A percentile compares a stretch with the other conserved stretches of the same genome.
phyloP scores from a whole-genome alignment of 2,888 invertebrate species.

The Odontocolon sp. region DNA sequence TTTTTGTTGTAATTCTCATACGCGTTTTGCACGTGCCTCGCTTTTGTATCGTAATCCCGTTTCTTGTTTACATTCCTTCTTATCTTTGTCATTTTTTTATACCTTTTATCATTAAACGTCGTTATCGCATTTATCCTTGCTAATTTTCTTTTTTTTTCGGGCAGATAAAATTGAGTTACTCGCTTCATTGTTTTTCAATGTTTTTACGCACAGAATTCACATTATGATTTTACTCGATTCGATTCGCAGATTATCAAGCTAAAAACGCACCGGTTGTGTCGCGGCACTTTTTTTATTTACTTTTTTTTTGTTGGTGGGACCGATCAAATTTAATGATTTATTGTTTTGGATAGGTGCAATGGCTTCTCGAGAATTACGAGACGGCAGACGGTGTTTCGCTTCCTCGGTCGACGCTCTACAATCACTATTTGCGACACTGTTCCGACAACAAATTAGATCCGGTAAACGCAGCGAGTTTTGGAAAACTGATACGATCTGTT shows the following conservation, averaged over 20 bases:
- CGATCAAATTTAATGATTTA: not conserved
- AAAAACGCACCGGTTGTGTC: conserved; percentile 7
- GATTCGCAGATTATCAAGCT: not conserved
- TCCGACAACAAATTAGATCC: conserved; percentile 96
- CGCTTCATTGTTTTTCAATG: not conserved
- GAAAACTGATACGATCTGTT: conserved; percentile 98
- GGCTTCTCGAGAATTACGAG: conserved; percentile 99
- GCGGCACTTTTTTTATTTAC: conserved; percentile 15
- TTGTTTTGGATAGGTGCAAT: conserved; percentile 86
- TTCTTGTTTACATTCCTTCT: conserved; percentile 8
- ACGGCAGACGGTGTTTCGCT: conserved; percentile 97
- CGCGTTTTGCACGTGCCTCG: conserved; percentile 26
- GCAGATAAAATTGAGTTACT: not conserved
- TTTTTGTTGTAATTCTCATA: no score
- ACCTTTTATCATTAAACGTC: no score
- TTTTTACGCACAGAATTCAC: not conserved
- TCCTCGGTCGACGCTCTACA: conserved; percentile 97
- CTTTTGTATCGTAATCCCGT: conserved; percentile 34
- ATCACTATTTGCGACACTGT: conserved; percentile 98
- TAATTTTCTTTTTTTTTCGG: not conserved
- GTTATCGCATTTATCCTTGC: no score
- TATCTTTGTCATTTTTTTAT: conserved; percentile 5
- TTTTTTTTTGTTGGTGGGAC: not conserved
- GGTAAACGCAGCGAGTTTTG: conserved; percentile 99
- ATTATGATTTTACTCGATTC: not conserved